These are phyloP conservation scores for Otus scops DNA, from an alignment of 2,797 vertebrate genomes.

Conservation along the genomic window DNA sequence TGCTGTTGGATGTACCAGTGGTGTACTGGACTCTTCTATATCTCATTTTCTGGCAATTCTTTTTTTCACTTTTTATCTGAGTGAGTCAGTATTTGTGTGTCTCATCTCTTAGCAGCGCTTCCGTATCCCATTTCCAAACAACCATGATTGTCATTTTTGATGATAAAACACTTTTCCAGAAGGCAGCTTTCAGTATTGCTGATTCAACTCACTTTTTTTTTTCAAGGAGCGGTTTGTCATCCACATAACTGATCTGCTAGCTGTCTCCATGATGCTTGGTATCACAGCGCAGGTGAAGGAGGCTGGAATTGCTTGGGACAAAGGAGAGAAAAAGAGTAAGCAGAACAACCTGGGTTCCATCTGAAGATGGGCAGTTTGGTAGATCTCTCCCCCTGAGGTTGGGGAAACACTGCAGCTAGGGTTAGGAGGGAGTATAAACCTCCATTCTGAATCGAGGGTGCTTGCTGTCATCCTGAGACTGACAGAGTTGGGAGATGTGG, in stretches of 20 bases:
- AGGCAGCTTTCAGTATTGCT: neutral
- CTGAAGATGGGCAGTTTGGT: neutral
- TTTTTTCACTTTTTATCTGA: neutral
- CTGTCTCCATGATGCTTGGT: constrained; percentile 98
- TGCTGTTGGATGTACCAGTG: neutral
- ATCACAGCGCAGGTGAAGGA: constrained; percentile 98
- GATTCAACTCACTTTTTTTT: neutral
- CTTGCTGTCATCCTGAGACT: neutral
- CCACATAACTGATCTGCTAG: constrained; percentile 94
- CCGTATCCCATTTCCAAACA: neutral
- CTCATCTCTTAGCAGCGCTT: neutral
- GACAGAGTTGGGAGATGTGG: neutral
- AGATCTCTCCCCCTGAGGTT: neutral
- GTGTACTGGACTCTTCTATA: neutral
- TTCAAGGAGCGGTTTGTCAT: constrained; percentile 94
- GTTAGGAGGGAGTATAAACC: neutral
- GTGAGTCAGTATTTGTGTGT: neutral
- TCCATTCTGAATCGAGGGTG: neutral
- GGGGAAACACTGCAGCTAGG: neutral
- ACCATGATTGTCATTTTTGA: neutral
- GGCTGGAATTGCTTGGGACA: constrained; percentile 96
- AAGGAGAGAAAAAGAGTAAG: constrained; percentile 98
- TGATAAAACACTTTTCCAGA: neutral
- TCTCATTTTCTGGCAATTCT: neutral
- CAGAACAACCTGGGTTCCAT: neutral